Evolutionary conservation across 2,113 vertebrate genomes (phyloP), one percentile per base, ranked within the genome.

Genomic region (Climacteris rufus): DNA sequence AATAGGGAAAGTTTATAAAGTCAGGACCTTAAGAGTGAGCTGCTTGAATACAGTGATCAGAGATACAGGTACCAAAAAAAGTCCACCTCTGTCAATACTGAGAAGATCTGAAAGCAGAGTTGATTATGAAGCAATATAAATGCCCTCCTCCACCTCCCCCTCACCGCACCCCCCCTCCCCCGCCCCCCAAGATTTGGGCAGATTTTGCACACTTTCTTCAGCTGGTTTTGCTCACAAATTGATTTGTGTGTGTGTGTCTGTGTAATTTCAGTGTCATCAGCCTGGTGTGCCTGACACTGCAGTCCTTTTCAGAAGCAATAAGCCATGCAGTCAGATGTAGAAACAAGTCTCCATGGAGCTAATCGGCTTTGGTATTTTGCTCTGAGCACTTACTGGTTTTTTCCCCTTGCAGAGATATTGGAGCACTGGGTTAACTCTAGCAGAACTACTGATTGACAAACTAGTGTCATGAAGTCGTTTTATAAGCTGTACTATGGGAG

Each of bases 301-400:
- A 79, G 80, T 66, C 88, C 86, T 84, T 97, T 96, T 79, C 64
- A 49, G 89, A 81, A 94, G 82, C 85, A 92, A 72, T 93, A 93
- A 92, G 54, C 92, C 89, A 50, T 87, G 87, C 86, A 89, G 90
- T 68, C 63, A 92, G 90, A 71, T 96, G 80, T 81, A 92, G 95
- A 71, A 96, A 90, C 85, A 90, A 96, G 92, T 96, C 96, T 96
- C 93, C 90, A 82, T 87, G 96, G 93, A 96, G 75, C 89, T 97
- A 95, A 97, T 97, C n/a, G 19, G 83, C 92, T 93, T 95, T 96
- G 92, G 4, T 59, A 66, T 87, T 74, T 88, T 42, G 33, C 84
- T 96, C 83, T 83, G 82, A 95, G 79, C 35, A 22, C 71, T 94
- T 77, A 74, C 33, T 60, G 31, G 1, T 14, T 25, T 33, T 92